Percentiles rank a stretch among this genome's conserved stretches.
phyloP scores from a whole-genome alignment of 2,113 vertebrate genomes.

The Cynoglossus semilaevis region DNA sequence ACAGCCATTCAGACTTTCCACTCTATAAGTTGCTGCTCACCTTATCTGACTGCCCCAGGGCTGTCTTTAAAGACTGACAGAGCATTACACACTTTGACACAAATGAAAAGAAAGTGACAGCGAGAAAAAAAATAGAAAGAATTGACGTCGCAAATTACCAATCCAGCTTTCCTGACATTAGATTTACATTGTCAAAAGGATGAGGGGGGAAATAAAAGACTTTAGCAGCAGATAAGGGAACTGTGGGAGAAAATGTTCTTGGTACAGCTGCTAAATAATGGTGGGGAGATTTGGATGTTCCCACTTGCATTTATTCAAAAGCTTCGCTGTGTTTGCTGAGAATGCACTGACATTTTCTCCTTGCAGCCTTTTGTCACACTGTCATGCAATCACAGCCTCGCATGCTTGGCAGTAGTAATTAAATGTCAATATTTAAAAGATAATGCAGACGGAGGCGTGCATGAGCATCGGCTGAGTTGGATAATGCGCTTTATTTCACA shows the following conservation, averaged over 20 bases:
- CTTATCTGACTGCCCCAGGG: conserved; percentile 28
- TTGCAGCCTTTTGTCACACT: conserved; percentile 33
- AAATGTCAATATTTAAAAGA: conserved; percentile 63
- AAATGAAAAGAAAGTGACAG: conserved; percentile 13
- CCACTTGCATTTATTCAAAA: conserved; percentile 50
- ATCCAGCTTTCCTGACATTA: conserved; percentile 20
- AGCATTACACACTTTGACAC: conserved; percentile 10
- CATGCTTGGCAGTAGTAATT: conserved; percentile 53
- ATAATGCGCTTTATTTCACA: conserved; percentile 27
- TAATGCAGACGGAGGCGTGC: conserved; percentile 44
- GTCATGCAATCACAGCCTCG: conserved; percentile 32
- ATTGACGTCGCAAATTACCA: conserved; percentile 34
- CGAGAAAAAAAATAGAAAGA: conserved; percentile 7
- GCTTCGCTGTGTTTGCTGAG: conserved; percentile 55
- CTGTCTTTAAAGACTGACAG: conserved; percentile 32
- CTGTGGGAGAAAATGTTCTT: conserved; percentile 44
- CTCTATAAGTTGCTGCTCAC: too few relatives aligned
- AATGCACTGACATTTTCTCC: conserved; percentile 49
- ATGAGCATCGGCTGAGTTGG: conserved; percentile 15
- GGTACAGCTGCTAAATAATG: conserved; percentile 40
- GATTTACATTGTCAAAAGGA: conserved; percentile 38
- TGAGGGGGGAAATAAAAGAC: conserved; percentile 22
- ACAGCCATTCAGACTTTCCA: too few relatives aligned
- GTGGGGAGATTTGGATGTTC: conserved; percentile 49
- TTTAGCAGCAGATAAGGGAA: conserved; percentile 49